A percentile compares a stretch with the other conserved stretches of the same genome.
Evolutionary conservation across 2,797 vertebrate genomes (phyloP).

Genomic region (Sebastes taczanowskii): DNA sequence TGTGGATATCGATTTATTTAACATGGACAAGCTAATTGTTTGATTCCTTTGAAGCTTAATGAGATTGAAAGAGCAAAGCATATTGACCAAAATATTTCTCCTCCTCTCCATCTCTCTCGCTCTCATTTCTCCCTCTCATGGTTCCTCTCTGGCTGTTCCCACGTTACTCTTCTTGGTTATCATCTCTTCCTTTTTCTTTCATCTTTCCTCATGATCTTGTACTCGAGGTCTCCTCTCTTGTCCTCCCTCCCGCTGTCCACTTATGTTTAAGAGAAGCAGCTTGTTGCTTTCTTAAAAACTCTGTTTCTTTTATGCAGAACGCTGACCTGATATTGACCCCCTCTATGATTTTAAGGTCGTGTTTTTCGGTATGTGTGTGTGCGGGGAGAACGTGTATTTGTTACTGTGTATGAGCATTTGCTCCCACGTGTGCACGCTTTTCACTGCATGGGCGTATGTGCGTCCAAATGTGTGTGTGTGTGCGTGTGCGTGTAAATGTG

Average conservation of each 20-base stretch:
- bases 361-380: not conserved
- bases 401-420: not conserved
- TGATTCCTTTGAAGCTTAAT: slow-evolving; percentile 52
- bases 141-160: not conserved
- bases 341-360: slow-evolving; percentile 13
- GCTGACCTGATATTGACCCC: slow-evolving; percentile 40
- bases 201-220: not conserved
- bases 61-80: slow-evolving; percentile 51
- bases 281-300: slow-evolving; percentile 4
- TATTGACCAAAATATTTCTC: slow-evolving; percentile 27
- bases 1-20: slow-evolving; percentile 15
- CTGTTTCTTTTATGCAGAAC: slow-evolving; percentile 6
- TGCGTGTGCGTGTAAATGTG: not conserved
- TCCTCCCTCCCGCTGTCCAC: not conserved
- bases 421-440: not conserved
- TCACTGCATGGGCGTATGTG: not conserved
- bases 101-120: not conserved
- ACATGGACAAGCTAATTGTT: slow-evolving; percentile 39
- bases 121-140: not conserved
- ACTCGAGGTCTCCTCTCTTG: not conserved
- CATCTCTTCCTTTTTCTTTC: not conserved
- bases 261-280: not conserved
- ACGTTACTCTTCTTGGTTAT: not conserved
- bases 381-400: not conserved
- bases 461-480: not conserved